Evolutionary conservation across 2,797 vertebrate genomes (phyloP), one percentile per base, ranked within the genome.

Genomic region (Ceyx erithaca): DNA sequence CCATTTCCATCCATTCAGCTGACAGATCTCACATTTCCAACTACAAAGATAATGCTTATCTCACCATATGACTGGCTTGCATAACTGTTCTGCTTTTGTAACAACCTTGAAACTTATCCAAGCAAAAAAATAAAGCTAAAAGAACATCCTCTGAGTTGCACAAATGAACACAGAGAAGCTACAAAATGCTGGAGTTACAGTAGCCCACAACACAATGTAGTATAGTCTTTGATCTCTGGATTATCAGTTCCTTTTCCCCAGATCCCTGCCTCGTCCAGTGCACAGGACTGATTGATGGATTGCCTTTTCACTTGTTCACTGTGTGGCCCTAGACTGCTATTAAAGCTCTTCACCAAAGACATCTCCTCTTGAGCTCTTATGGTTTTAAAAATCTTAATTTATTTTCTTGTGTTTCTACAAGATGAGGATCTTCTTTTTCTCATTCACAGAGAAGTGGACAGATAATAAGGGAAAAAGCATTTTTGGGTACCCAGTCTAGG

Each of bases 331-430:
- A 87, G 86, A 94, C 88, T 64, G 82, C 92, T 80, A 84, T 76
- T 90, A 86, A 90, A 90, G 41, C 61, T 86, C 88, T 94, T 85
- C 86, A 89, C 75, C 64, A 62, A 82, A 90, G 89, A 73, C 46
- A 82, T 77, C 68, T 85, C 81, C 76, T 87, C 92, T 95, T 87
- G 68, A 93, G 84, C 71, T 85, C 40, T 82, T 92, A 79, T 87
- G 62, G 7, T 84, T 68, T 71, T 76, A 66, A 1, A 57, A 88
- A 90, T 87, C 68, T 82, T 95, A 82, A 90, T 95, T 93, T 90
- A 92, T 95, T 96, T 95, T 90, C 81, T 68, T 94, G 55, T 95
- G 84, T 95, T 94, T 95, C 90, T 93, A 68, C 46, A 87, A 88
- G 81, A 93, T 71, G 57, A 93, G 23, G 40, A 76, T 92, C 84